Conservation (phyloP, 2,113 vertebrate species). For the Oncorhynchus masou region DNA sequence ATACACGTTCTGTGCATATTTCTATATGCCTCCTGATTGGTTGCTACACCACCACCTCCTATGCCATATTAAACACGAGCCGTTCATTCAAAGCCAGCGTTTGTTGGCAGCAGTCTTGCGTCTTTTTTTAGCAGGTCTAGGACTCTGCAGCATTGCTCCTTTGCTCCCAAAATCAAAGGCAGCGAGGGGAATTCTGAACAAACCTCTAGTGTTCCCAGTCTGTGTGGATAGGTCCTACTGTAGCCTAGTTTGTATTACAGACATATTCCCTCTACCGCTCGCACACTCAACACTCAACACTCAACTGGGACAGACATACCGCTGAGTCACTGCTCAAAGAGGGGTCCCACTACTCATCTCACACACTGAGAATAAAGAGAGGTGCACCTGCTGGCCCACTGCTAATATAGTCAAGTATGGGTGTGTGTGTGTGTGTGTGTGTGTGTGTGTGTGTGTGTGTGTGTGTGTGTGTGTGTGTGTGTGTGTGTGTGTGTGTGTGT, state of each 20-base stretch:
- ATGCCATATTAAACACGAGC: slow-evolving; percentile 46
- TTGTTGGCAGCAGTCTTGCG: slow-evolving; percentile 31
- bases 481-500: no score
- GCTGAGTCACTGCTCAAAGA: background rate
- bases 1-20: slow-evolving; percentile 7
- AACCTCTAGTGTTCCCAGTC: slow-evolving; percentile 19
- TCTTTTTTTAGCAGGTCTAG: slow-evolving; percentile 23
- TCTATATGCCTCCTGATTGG: background rate
- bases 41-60: slow-evolving; percentile 6
- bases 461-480: no score
- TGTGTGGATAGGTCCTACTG: background rate
- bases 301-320: background rate
- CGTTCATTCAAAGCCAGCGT: slow-evolving; percentile 48
- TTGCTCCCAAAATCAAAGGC: slow-evolving; percentile 48
- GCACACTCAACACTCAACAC: background rate
- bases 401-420: background rate
- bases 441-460: background rate
- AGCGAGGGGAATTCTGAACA: slow-evolving; percentile 30
- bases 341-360: background rate
- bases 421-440: background rate
- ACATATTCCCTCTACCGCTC: background rate
- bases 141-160: slow-evolving; percentile 28
- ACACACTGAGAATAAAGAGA: background rate
- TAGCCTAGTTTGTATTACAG: background rate
- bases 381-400: slow-evolving; percentile 27